Evolutionary conservation across 1,140 invertebrate genomes (phyloP).

Genomic region (Polypedilum pembai): DNA sequence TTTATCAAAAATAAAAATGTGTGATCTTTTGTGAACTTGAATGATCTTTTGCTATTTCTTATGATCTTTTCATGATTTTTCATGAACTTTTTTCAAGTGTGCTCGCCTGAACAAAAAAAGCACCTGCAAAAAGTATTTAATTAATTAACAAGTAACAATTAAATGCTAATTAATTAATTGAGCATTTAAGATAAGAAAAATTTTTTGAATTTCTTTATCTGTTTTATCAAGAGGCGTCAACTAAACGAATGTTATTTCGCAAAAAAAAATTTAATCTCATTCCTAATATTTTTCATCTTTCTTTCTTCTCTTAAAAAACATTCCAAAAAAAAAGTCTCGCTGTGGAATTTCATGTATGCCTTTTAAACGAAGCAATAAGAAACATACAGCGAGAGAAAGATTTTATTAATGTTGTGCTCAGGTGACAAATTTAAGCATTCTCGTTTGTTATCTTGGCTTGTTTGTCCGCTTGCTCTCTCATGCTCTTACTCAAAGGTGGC

Average conservation of each 20-base stretch:
- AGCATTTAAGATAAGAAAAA: no score
- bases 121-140: no score
- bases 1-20: no score
- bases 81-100: no score
- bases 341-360: not conserved
- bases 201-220: not conserved
- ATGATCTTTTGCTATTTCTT: no score
- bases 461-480: not conserved
- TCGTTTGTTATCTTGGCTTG: constrained; percentile 8
- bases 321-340: not conserved
- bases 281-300: not conserved
- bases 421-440: constrained; percentile 26
- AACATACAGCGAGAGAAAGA: not conserved
- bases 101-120: no score
- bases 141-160: no score
- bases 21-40: no score
- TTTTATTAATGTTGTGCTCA: constrained; percentile 22
- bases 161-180: no score
- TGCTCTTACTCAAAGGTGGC: constrained; percentile 11
- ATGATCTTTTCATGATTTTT: no score
- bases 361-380: constrained; percentile 15
- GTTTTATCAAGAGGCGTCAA: not conserved
- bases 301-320: not conserved
- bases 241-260: no score
- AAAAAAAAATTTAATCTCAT: not conserved